Base-by-base conservation (phyloP, 2,797 vertebrate genomes). In the Myotis planiceps region DNA sequence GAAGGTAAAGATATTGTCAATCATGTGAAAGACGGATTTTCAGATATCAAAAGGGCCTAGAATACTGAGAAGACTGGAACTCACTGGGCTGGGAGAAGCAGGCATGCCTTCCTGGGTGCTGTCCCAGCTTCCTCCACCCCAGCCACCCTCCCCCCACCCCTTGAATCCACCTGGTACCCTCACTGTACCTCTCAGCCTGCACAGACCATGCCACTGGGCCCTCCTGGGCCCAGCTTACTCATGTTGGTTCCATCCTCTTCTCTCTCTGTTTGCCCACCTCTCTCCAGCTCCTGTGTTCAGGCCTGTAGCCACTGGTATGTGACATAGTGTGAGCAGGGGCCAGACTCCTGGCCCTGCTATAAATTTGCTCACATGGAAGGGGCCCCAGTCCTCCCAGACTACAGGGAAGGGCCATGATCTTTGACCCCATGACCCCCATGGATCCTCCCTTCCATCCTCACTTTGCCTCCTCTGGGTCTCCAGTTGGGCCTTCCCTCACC, bases 1-100 rank as follows among this genome's bases (percentile, higher is more conserved):
- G 14, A 69, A 88, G 76, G 12, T 78, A 51, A 96, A 81, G 88
- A 12, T 63, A 63, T 76, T 90, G 49, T 90, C 55, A 81, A 58
- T 93, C 72, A 37, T 18, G 19, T 39, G 58, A 92, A 91, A 82
- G 42, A 27, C 6, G 72, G 32, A 75, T 16, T 49, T 80, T 74
- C 72, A 34, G 27, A 53, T 23, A 74, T 74, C 32, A 88, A 51
- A 80, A 81, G 19, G 39, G 32, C 12, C 42, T 84, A 16, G 63
- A 15, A 37, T 3, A 29, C n/a, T 42, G 49, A 32, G 66, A 84
- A 66, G 60, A 18, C 0, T n/a, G 51, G 78, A 91, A 39, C 39
- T 51, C 21, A 1, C 8, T n/a, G 37, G 39, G 13, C 3, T 1
- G 58, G 63, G 45, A 7, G 37, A 6, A 53, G 78, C 2, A 5